Base-by-base conservation (phyloP, 2,797 vertebrate species). In the Caiman crocodilus region DNA sequence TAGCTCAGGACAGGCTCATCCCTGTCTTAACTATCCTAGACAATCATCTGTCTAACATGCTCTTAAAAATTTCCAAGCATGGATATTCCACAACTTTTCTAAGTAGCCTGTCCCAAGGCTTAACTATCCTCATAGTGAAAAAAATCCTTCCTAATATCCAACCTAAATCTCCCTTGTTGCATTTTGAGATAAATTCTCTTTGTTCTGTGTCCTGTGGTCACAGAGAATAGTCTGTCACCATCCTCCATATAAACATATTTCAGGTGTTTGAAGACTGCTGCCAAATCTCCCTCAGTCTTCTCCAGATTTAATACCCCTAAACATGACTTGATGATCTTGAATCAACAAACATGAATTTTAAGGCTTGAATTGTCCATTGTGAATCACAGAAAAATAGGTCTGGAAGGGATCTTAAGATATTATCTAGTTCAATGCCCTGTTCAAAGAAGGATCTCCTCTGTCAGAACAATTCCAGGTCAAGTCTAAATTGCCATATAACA, bases 131-230 rank as follows among this genome's bases (percentile, higher is more conserved):
- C 65, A 28, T 4, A 25, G 20, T 15, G 4, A 2, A 67, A 87
- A 57, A 57, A 0, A 1, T 59, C 42, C 42, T 84, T 84, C 67
- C n/a, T 25, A 56, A 28, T 11, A 17, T 55, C 65, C 65, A 57
- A 25, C 28, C 11, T 13, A 71, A 61, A 21, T 18, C 0, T 0
- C 4, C 7, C 2, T 6, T 1, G 1, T 58, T 83, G 21, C 58
- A 56, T 0, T 23, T 76, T 18, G 42, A 84, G 5, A 2, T 50
- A 42, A 26, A 15, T 1, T 83, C 26, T 9, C 50, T 76, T 55
- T 42, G 16, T 11, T 61, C 5, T 50, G 42, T 42, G 42, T 50
- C 42, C 42, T 50, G 10, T 50, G 42, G 10, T 50, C 42, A 50
- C 42, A 50, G 42, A 50, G 42, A 50, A 50, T 7, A 50, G 42